Evolutionary conservation across 23 tunicate species (phyloP).

Genomic region (Ciona savignyi): DNA sequence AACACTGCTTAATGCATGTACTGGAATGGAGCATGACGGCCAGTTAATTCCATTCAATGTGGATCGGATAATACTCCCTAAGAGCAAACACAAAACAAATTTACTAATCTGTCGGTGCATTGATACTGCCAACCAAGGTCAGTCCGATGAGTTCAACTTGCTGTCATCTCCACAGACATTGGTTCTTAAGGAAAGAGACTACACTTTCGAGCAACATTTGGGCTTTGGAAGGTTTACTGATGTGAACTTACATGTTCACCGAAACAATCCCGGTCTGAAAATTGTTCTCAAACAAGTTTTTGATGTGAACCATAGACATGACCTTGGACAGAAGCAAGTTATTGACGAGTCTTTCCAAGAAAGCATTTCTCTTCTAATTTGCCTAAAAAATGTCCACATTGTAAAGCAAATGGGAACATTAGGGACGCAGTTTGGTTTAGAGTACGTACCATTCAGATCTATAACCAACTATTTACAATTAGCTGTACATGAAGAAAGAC

Average conservation of each 20-base stretch:
- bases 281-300: conserved; percentile 35
- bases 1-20: conserved; percentile 38
- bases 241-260: conserved; percentile 27
- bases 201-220: conserved; percentile 31
- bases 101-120: conserved; percentile 31
- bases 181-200: conserved; percentile 13
- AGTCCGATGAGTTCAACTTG: background rate
- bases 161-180: background rate
- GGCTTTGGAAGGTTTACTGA: conserved; percentile 70
- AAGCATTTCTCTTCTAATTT: conserved; percentile 25
- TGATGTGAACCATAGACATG: conserved; percentile 22
- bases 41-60: conserved; percentile 40
- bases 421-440: conserved; percentile 48
- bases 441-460: conserved; percentile 46
- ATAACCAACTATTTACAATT: conserved; percentile 33
- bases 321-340: conserved; percentile 25
- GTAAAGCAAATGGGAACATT: conserved; percentile 57
- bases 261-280: background rate
- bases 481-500: background rate
- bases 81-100: conserved; percentile 32
- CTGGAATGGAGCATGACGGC: conserved; percentile 22
- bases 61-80: conserved; percentile 27
- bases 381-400: conserved; percentile 46
- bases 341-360: conserved; percentile 65
- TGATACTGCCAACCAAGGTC: conserved; percentile 8